Evolutionary conservation across 2,113 vertebrate species (phyloP).

Genomic region (Paradoxurus hermaphroditus): DNA sequence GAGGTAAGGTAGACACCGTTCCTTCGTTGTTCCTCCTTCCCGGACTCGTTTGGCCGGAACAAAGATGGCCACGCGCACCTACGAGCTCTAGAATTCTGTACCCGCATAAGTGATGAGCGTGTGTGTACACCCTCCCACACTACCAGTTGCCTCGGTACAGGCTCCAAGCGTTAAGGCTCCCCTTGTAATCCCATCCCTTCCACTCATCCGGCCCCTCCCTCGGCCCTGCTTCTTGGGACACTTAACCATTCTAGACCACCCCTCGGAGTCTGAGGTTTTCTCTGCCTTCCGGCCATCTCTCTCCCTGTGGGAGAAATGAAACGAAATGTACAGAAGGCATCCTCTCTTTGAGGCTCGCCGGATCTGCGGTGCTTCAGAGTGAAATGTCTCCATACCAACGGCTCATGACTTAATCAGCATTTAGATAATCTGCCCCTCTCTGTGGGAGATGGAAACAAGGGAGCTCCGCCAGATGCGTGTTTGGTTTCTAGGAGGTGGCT

Average conservation of each 20-base stretch:
- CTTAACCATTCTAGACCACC: slow-evolving; percentile 4
- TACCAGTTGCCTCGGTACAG: neutral
- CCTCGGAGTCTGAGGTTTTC: neutral
- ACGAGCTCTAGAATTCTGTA: neutral
- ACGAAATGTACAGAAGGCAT: neutral
- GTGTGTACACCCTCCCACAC: neutral
- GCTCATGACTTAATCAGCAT: slow-evolving; percentile 45
- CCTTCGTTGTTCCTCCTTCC: too few species aligned
- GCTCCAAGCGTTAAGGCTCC: neutral
- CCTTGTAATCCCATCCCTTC: neutral
- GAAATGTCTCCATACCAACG: neutral
- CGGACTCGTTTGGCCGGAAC: neutral
- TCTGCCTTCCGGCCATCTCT: neutral
- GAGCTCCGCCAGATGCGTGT: neutral
- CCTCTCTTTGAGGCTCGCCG: neutral
- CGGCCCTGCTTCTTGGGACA: neutral
- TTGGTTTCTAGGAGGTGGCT: slow-evolving; percentile 61
- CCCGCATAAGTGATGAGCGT: neutral
- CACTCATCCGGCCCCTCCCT: neutral
- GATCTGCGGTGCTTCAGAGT: neutral
- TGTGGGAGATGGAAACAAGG: neutral
- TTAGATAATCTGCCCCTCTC: slow-evolving; percentile 18
- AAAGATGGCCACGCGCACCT: neutral
- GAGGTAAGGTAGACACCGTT: too few species aligned
- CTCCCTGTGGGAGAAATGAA: neutral